phyloP scores from a whole-genome alignment of 2,888 invertebrate genomes.

The Cactoblastis cactorum region DNA sequence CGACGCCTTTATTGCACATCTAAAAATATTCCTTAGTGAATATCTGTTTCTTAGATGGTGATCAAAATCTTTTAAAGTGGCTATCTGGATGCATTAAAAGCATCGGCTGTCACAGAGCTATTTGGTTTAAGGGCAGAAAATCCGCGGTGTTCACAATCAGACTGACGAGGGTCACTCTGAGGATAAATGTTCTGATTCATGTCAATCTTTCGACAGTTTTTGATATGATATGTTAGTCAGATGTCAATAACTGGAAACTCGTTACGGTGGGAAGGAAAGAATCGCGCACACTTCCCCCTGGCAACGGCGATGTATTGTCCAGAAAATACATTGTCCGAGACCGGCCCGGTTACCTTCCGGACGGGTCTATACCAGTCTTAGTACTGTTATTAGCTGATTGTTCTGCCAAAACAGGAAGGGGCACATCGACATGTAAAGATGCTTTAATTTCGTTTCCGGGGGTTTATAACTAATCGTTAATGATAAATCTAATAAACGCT shows the following conservation, averaged over 20 bases:
- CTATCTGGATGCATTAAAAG: constrained; percentile 24
- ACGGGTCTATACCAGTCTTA: constrained; percentile 36
- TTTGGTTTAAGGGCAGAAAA: constrained; percentile 20
- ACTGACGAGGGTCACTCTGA: constrained; percentile 57
- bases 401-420: constrained; percentile 22
- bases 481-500: too few relatives aligned
- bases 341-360: constrained; percentile 56
- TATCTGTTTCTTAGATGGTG: constrained; percentile 30
- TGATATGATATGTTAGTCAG: constrained; percentile 49
- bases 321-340: constrained; percentile 46
- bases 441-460: constrained; percentile 5
- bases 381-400: constrained; percentile 39
- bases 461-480: background rate
- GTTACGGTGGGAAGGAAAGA: constrained; percentile 47
- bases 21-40: constrained; percentile 24
- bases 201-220: constrained; percentile 45
- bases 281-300: constrained; percentile 49
- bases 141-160: constrained; percentile 44
- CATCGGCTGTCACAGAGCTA: constrained; percentile 28
- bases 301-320: constrained; percentile 49
- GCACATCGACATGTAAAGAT: background rate
- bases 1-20: constrained; percentile 41
- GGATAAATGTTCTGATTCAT: constrained; percentile 48
- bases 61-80: constrained; percentile 28
- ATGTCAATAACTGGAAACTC: constrained; percentile 40